phyloP scores from a whole-genome alignment of 2,888 invertebrate species.

The Priocnemis perturbator region DNA sequence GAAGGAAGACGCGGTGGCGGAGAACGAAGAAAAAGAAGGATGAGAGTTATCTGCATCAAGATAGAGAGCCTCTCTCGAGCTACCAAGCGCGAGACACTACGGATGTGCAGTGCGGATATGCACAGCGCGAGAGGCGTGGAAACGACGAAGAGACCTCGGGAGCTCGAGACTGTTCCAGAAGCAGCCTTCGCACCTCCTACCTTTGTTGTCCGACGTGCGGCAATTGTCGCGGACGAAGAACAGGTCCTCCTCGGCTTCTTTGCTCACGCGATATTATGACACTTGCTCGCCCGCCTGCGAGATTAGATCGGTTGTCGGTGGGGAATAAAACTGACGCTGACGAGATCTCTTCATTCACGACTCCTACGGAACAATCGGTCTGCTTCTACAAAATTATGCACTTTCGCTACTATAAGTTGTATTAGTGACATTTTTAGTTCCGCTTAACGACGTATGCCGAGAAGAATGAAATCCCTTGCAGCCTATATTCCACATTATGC shows the following conservation, averaged over 20 bases:
- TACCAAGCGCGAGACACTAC: slow-evolving; percentile 25
- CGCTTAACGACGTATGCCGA: no score
- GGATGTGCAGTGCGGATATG: slow-evolving; percentile 12
- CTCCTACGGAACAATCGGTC: no score
- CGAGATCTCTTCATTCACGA: no score
- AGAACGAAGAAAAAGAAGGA: slow-evolving; percentile 25
- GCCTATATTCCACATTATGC: no score
- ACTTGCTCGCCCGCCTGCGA: no score
- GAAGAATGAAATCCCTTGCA: no score
- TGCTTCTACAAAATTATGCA: no score
- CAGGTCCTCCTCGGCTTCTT: neutral
- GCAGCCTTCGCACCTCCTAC: neutral
- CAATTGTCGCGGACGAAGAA: neutral
- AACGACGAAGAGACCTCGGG: slow-evolving; percentile 8
- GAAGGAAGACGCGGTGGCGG: slow-evolving; percentile 9
- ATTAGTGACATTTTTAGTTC: no score
- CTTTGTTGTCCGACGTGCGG: slow-evolving; percentile 2
- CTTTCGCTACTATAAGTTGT: no score
- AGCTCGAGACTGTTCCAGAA: slow-evolving; percentile 9
- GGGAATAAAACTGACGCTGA: no score
- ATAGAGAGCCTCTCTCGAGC: slow-evolving; percentile 36
- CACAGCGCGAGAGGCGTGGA: slow-evolving; percentile 11
- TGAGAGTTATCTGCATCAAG: slow-evolving; percentile 57
- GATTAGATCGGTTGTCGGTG: no score
- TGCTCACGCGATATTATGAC: no score